These are phyloP conservation scores for Eulemur macaco DNA, from an alignment of 2,113 vertebrate genomes.

Conservation along the genomic window DNA sequence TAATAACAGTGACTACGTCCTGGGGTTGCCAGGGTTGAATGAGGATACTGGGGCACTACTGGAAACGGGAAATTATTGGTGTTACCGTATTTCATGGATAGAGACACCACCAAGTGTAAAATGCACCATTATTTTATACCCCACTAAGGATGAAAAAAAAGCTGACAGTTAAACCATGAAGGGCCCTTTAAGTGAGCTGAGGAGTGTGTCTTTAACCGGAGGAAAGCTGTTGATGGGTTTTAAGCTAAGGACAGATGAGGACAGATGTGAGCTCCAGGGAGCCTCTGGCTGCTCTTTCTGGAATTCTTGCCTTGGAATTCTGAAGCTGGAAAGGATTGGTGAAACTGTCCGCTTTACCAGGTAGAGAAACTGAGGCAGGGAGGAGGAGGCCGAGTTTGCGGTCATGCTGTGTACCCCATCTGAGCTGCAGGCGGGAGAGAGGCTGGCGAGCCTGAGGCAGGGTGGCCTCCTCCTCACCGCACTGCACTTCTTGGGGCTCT, in stretches of 20 bases:
- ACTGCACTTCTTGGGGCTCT: neutral
- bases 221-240: neutral
- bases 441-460: rapidly evolving
- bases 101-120: no score
- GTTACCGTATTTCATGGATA: no score
- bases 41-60: no score
- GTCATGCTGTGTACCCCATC: neutral
- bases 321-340: neutral
- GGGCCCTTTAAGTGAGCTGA: no score
- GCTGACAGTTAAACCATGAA: no score
- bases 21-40: no score
- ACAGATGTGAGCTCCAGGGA: no score
- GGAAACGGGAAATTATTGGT: no score
- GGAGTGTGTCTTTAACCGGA: no score
- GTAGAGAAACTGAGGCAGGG: neutral
- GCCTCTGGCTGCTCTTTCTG: neutral
- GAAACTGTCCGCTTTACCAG: neutral
- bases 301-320: neutral
- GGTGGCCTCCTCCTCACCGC: neutral
- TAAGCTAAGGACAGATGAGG: neutral
- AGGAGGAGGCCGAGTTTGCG: neutral
- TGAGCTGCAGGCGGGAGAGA: neutral
- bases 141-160: no score
- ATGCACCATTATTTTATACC: no score
- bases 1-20: no score